Evolutionary conservation across 92 coral and sea anemone genomes (phyloP), one percentile per base, ranked within the genome.

Genomic region (Chrysogorgia sp.): DNA sequence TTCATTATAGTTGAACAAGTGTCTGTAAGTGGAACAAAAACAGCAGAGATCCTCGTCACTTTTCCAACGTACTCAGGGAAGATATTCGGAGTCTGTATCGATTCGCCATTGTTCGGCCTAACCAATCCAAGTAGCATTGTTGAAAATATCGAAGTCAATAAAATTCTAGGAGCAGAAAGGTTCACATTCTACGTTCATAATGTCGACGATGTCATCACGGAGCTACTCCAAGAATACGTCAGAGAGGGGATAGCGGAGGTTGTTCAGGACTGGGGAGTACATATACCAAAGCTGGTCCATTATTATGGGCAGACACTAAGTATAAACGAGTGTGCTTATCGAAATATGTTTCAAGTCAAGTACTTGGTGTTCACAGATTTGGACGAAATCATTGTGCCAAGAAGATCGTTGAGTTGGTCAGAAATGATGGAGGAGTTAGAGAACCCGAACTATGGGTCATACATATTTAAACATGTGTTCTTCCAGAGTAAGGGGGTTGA

Each of bases 371-470:
- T 35, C 74, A 37, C 55, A 1, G 74, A 67, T 19, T 67, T 67
- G 30, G 74, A 67, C 56, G 74, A 67, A 28, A 35, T 67, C 19
- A 67, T 67, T 23, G 74, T 67, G 24, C 74, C 74, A 6, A 67
- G 20, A 25, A 67, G 15, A 67, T 67, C 74, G 19, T 12, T 24
- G 47, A 25, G 56, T 9, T 67, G 74, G 74, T 34, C 9, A 0
- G 32, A 21, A 17, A 21, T 67, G 74, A 40, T 67, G 57, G 29
- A 40, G 8, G 30, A 67, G 10, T 21, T 67, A 12, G 74, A 67
- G 19, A 40, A 40, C 26, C 1, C 4, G 2, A 1, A 67, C 19
- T 67, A 19, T 40, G 74, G 32, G 3, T 35, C 74, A 19, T 67
- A 35, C 25, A 3, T 67, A 0, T 67, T 67, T 67, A 35, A 41